Evolutionary conservation across 2,888 invertebrate genomes (phyloP), one percentile per base, ranked within the genome.

Genomic region (Palloptera scutellata): DNA sequence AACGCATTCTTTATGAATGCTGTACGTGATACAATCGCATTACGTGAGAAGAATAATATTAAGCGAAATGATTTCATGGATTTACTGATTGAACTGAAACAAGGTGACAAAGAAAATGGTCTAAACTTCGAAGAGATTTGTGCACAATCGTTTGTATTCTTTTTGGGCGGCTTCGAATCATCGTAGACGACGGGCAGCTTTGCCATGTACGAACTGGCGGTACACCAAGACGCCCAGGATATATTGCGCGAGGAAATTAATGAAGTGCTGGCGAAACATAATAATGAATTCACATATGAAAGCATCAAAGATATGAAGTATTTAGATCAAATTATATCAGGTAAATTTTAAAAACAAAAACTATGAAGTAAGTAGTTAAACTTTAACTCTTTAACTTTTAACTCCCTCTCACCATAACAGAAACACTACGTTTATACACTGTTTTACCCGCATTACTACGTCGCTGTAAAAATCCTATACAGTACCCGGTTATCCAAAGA

Each of bases 351-450:
- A 20, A 54, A 88, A 88, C 74, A 87, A 88, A 0, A 86, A 86
- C 0, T 80, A 83, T 72, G 90, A 30, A 30, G 3, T 30, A 30
- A 30, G 6, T 6, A 90, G 78, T 90, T 90, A 0, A 89, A 4
- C 48, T 42, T 58, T 13, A 13, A 8, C 11, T 4, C 54, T 17
- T 40, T 60, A 11, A 12, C 41, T 19, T 13, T 76, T 59, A n/a
- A n/a, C 30, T 30, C 30, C 6, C 6, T 30, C 6, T 30, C 2
- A 30, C 30, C 30, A 4, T 4, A 4, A 40, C 17, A 88, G 89
- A 88, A 82, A 87, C 88, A 3, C 85, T 88, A 76, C 83, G 88
- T 5, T 85, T 87, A 67, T 86, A 88, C 71, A 87, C 88, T 1
- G 83, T 88, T 1, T 82, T 87, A 79, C 83, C 88, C 0, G 80